Percentiles rank a stretch among this genome's conserved stretches.
phyloP scores from a whole-genome alignment of 2,113 vertebrate genomes.

The Mastomys coucha region DNA sequence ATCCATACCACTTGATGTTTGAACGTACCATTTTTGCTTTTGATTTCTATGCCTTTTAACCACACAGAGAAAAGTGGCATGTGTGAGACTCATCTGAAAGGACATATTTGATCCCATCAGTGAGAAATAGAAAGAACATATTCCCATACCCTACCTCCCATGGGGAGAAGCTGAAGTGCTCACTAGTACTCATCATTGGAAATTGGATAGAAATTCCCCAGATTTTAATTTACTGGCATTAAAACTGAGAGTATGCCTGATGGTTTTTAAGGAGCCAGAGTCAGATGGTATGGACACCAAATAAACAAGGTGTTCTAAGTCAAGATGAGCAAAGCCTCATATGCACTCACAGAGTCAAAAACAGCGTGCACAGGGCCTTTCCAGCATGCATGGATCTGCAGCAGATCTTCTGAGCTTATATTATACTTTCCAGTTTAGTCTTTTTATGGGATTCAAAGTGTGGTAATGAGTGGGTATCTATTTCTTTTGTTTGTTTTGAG shows the following conservation, averaged over 20 bases:
- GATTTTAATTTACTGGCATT: neutral
- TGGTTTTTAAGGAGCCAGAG: neutral
- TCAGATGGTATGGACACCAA: neutral
- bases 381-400: too few species aligned
- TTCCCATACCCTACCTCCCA: too few species aligned
- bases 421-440: neutral
- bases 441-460: neutral
- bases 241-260: neutral
- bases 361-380: neutral
- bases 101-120: neutral
- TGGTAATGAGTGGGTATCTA: neutral
- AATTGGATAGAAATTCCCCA: neutral
- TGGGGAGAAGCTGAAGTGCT: rapidly evolving
- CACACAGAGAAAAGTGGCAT: neutral
- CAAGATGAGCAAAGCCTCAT: neutral
- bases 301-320: neutral
- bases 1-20: neutral
- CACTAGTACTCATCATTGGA: too few species aligned
- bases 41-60: neutral
- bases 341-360: neutral
- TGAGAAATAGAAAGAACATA: neutral
- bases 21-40: neutral
- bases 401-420: too few species aligned
- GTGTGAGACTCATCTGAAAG: neutral
- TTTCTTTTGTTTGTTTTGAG: too few species aligned